Evolutionary conservation across 2,797 vertebrate genomes (phyloP).

Genomic region (Pseudochirops corinnae): DNA sequence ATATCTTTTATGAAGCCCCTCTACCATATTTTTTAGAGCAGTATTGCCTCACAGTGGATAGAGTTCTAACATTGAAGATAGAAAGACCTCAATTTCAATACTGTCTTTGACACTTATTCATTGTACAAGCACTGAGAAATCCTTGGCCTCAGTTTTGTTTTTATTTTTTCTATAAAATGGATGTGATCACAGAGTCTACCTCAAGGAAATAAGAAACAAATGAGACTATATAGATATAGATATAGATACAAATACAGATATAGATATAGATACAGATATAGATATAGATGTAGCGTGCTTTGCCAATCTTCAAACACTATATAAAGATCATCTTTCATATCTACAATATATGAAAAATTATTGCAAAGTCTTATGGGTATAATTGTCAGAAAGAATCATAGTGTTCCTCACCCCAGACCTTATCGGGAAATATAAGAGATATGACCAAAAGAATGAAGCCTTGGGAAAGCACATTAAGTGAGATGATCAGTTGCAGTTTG

Average conservation of each 20-base stretch:
- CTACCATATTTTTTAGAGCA: background rate
- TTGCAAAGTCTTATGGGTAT: background rate
- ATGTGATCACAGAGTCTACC: background rate
- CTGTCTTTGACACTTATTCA: background rate
- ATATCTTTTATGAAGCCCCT: background rate
- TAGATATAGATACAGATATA: background rate
- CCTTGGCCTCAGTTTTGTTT: background rate
- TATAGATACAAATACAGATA: no score
- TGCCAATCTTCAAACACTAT: background rate
- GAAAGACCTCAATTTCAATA: accelerated
- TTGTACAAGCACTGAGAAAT: background rate
- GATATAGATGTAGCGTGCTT: no score
- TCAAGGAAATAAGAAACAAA: background rate
- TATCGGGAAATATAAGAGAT: background rate
- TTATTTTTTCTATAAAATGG: background rate
- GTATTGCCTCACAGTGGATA: background rate
- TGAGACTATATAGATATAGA: background rate
- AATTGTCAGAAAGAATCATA: background rate
- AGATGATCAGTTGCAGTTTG: background rate
- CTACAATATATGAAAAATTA: background rate
- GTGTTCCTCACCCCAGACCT: background rate
- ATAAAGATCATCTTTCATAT: background rate
- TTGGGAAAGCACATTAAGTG: background rate
- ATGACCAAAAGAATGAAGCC: background rate
- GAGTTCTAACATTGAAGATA: background rate